phyloP scores from a whole-genome alignment of 2,797 vertebrate species.

The Helicolenus hilgendorfi region DNA sequence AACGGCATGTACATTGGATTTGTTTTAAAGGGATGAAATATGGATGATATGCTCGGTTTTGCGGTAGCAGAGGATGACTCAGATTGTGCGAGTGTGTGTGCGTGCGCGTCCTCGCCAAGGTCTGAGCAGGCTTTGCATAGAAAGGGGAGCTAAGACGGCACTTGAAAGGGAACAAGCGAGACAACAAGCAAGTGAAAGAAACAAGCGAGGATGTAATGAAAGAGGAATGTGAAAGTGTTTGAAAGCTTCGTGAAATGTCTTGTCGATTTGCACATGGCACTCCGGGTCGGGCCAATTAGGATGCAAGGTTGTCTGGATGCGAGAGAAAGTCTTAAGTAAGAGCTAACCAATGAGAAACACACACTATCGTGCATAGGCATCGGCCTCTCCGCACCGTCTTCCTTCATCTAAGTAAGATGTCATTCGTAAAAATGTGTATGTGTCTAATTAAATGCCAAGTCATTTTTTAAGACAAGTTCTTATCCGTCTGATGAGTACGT shows the following conservation, averaged over 20 bases:
- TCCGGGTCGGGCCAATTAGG: constrained; percentile 2
- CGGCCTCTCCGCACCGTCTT: background rate
- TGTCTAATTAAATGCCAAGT: background rate
- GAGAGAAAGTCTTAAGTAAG: background rate
- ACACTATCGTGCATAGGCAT: background rate
- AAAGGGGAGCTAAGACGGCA: constrained; percentile 25
- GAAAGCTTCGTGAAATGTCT: constrained; percentile 22
- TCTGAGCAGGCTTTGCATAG: constrained; percentile 36
- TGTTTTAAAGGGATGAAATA: constrained; percentile 59
- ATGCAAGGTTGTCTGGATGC: background rate
- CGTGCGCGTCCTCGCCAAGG: constrained; percentile 9
- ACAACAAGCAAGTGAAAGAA: background rate
- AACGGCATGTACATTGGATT: constrained; percentile 15
- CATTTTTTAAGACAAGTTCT: background rate
- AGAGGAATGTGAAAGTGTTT: constrained; percentile 6
- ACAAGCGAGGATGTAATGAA: constrained; percentile 7
- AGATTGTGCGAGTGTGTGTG: background rate
- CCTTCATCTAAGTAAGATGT: background rate
- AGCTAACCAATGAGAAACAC: background rate
- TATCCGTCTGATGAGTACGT: background rate
- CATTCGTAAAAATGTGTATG: background rate
- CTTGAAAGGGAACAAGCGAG: constrained; percentile 42
- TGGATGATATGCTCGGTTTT: constrained; percentile 29
- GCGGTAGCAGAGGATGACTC: constrained; percentile 31
- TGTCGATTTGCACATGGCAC: background rate